Base-by-base conservation (phyloP, 2,113 vertebrate species). In the Hippocampus zosterae region DNA sequence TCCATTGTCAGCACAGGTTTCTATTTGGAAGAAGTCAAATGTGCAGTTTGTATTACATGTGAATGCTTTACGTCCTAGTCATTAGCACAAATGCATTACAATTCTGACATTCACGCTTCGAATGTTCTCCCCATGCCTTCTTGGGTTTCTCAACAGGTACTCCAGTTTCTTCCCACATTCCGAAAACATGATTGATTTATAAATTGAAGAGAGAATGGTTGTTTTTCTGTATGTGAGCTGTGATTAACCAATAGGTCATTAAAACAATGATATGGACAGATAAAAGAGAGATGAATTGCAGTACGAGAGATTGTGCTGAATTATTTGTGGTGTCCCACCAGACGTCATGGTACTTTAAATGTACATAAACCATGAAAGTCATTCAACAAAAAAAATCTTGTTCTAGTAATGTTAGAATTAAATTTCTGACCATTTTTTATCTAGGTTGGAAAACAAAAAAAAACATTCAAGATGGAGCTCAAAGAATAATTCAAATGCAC, bases 1-100 rank as follows among this genome's bases (percentile, higher is more conserved):
- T 48, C 85, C 85, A 72, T 87, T 82, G 66, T 82, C 77, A 37
- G 72, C 78, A 64, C 87, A 89, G 37, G 76, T 72, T 5, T 81
- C 84, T 87, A 70, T 0, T 15, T 11, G 50, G 71, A 70, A 23
- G 3, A 41, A 80, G 15, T 70, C 9, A 70, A 63, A 63, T 15
- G 5, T 0, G 15, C 1, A 23, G 10, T 27, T 56, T 5, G 9
- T 8, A 5, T 13, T 41, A 63, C 5, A 16, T 8, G 1, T 59
- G 27, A 57, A 57, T 57, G 12, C 12, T 27, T 57, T 4, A 2
- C 5, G 3, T 23, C 4, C 56, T 27, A 7, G 12, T n/a, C n/a
- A 10, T 56, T 25, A 1, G 53, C 53, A 23, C 6, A 3, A 8
- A 56, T n/a, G 12, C 3, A 1, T 23, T 25, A 13, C 55, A 57